phyloP scores from a whole-genome alignment of 2,888 invertebrate species.

The Ophion ellenae region DNA sequence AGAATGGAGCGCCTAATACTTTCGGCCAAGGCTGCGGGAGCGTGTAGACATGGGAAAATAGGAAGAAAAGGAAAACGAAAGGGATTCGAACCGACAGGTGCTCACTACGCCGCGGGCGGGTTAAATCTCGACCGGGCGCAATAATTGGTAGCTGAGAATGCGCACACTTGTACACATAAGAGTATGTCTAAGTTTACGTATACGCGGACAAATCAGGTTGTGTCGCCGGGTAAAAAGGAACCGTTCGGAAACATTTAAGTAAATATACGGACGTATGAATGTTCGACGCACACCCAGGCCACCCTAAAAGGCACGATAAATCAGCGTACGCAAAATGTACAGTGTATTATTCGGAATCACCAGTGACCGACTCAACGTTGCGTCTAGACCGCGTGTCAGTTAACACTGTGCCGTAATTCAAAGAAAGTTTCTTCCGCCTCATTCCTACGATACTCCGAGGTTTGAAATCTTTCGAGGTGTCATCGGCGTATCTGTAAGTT shows the following conservation, averaged over 20 bases:
- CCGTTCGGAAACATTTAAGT: slow-evolving; percentile 49
- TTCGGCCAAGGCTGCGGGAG: neutral
- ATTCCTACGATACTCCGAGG: neutral
- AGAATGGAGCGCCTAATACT: slow-evolving; percentile 6
- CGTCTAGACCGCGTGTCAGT: slow-evolving; percentile 10
- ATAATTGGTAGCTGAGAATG: slow-evolving; percentile 77
- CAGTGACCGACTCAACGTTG: slow-evolving; percentile 38
- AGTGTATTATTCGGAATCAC: slow-evolving; percentile 25
- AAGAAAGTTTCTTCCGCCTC: neutral
- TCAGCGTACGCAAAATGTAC: slow-evolving; percentile 66
- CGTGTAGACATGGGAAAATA: slow-evolving; percentile 48
- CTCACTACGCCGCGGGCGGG: slow-evolving; percentile 65
- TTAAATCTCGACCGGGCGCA: slow-evolving; percentile 59
- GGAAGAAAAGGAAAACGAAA: slow-evolving; percentile 68
- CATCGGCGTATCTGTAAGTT: neutral
- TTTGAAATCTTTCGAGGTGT: slow-evolving; percentile 1
- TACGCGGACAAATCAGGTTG: slow-evolving; percentile 45
- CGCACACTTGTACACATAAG: slow-evolving; percentile 26
- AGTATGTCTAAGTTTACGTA: neutral
- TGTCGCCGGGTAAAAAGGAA: slow-evolving; percentile 66
- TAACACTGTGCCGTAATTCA: neutral
- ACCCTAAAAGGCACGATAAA: slow-evolving; percentile 73
- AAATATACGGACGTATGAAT: slow-evolving; percentile 30
- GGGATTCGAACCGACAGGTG: slow-evolving; percentile 64
- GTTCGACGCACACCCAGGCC: slow-evolving; percentile 40